Conservation (phyloP, 2,113 vertebrate genomes). For the Salminus brasiliensis region DNA sequence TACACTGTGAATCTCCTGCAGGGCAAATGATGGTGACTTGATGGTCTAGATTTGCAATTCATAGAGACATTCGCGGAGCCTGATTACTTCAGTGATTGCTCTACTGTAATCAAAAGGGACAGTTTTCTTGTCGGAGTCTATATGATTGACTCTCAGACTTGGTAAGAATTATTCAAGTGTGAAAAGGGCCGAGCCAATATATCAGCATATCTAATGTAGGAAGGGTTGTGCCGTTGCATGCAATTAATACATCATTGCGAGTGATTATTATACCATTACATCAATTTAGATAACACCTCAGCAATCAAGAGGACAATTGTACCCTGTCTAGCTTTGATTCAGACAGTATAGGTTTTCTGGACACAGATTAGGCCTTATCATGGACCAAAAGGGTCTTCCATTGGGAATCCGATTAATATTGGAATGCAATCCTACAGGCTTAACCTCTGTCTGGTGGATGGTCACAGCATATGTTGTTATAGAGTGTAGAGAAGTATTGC, state of each 20-base stretch:
- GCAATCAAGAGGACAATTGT: neutral
- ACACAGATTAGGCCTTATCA: neutral
- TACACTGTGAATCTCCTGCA: neutral
- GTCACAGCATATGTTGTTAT: neutral
- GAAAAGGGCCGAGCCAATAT: neutral
- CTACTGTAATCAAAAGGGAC: slow-evolving; percentile 1
- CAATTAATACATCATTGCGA: neutral
- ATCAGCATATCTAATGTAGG: neutral
- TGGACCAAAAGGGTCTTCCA: neutral
- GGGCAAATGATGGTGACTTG: slow-evolving; percentile 2
- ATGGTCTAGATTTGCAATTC: slow-evolving; percentile 19
- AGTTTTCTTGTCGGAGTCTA: neutral
- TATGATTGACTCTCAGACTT: slow-evolving; percentile 4
- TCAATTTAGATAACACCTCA: neutral
- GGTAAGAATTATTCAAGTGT: neutral
- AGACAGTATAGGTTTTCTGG: neutral
- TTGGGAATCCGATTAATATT: neutral
- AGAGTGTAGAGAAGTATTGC: too few species aligned
- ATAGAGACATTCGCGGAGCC: neutral
- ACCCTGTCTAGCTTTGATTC: neutral
- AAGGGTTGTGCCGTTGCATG: neutral
- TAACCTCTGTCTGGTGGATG: neutral
- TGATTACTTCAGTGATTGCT: slow-evolving; percentile 28
- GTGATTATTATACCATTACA: neutral
- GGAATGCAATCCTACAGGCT: neutral